Base-by-base conservation (phyloP, 2,888 invertebrate genomes). In the Lamellibrachia satsuma region DNA sequence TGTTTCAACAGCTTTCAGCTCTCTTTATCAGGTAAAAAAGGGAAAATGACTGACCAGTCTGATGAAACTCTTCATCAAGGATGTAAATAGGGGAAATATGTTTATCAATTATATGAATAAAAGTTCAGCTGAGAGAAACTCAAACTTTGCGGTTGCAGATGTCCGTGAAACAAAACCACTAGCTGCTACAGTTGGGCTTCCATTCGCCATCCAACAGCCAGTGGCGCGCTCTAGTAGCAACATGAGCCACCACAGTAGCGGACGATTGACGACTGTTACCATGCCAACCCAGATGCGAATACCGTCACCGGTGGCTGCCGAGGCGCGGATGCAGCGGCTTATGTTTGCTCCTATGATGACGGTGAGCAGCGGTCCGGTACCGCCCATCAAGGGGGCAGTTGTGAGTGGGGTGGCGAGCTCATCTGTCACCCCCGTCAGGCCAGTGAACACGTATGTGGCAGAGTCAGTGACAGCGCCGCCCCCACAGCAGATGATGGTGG, bases 321-420 rank as follows among this genome's bases (percentile, higher is more conserved):
- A 92, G 57, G 92, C 92, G 8, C 91, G 57, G 27, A 92, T 92
- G 22, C 92, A 92, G 52, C 91, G 90, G 9, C 52, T 92, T 39
- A 51, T 39, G 51, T 91, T 92, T 52, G 91, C 60, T 6, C 92
- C 92, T 9, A 91, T 90, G 57, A 92, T 92, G 92, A 92, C 90
- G n/a, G 92, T 91, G 22, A 91, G 60, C 52, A 92, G 92, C 55
- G 60, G 60, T 57, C 92, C 92, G 9, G 92, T 92, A 4, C 75
- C 75, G 22, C 75, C 75, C 22, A 15, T 75, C 75, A 75, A 75
- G 75, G 75, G 75, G 22, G 75, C 15, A 22, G 75, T 75, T 22
- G 75, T 75, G 75, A 75, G 75, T n/a, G 75, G 75, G 75, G 75
- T 75, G 75, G 75, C 75, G 0, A 75, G 75, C 75, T 22, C 75